Base-by-base conservation (phyloP, 2,113 vertebrate genomes). In the Scalopus aquaticus region DNA sequence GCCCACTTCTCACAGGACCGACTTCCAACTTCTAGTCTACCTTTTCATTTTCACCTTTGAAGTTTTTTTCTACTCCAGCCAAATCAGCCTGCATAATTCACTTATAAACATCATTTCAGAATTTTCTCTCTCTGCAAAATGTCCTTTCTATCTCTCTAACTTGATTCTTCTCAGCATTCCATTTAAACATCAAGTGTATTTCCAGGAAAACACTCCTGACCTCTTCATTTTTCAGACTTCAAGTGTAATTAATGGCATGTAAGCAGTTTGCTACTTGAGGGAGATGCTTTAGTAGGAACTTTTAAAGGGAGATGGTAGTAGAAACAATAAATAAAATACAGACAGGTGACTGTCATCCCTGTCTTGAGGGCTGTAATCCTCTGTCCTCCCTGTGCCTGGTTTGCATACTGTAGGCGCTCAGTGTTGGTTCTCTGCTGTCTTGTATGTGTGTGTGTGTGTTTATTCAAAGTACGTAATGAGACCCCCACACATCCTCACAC, bases 351-450 rank as follows among this genome's bases (percentile, higher is more conserved):
- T 1, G 0, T 11, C 3, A 9, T 11, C 9, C 39, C 19, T 69
- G 9, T 17, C 26, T 28, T 30, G n/a, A 17, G 28, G 51, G 30
- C 32, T 5, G 0, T 26, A 46, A 16, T 64, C 35, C n/a, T 30
- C 10, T 3, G 46, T 15, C 20, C 39, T n/a, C 15, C 12, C 12
- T 58, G 28, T 22, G 78, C 7, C 79, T 9, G 1, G 32, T 6
- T 4, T 54, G n/a, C 26, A 3, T 5, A 2, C 28, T 6, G 67
- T 9, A 9, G 30, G n/a, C 0, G 0, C 69, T 28, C 19, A 2
- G 0, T 4, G 13, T 67, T 28, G 42, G 42, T 13, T 37, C 2
- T 5, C 2, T 13, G 9, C 4, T 0, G 35, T 37, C 54, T 9
- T 5, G 0, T 10, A 0, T 37, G 6, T 70, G 22, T 51, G 7